Conservation (phyloP, 2,113 vertebrate genomes). For the Heliornis fulica region DNA sequence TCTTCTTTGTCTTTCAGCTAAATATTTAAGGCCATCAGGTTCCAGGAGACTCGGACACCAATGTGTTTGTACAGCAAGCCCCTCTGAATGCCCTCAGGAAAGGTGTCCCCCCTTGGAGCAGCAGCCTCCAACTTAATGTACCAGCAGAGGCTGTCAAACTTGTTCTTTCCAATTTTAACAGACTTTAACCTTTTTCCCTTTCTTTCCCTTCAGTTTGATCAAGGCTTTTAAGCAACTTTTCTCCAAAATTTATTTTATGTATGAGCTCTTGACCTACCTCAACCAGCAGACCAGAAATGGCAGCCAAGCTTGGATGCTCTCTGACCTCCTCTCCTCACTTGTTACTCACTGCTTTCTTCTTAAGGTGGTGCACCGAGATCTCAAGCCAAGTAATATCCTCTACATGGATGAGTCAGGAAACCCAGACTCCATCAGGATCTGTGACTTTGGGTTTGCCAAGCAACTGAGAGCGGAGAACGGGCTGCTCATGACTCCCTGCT, state of each 20-base stretch:
- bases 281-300: background rate
- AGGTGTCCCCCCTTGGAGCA: background rate
- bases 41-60: background rate
- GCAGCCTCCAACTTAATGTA: background rate
- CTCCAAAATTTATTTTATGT: background rate
- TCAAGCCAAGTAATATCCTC: conserved; percentile 95
- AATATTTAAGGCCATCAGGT: background rate
- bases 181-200: background rate
- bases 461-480: conserved; percentile 93
- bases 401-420: conserved; percentile 91
- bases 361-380: conserved; percentile 94
- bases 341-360: background rate
- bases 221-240: background rate
- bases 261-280: background rate
- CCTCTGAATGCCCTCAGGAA: background rate
- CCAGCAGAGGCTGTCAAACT: background rate
- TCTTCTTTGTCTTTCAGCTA: background rate
- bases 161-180: background rate
- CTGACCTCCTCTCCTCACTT: background rate
- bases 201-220: background rate
- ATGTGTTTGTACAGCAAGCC: background rate
- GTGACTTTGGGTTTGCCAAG: conserved; percentile 93
- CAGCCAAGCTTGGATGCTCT: background rate
- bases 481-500: conserved; percentile 95
- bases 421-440: conserved; percentile 90